Evolutionary conservation across 2,113 vertebrate genomes (phyloP), one percentile per base, ranked within the genome.

Genomic region (Hemichromis elongatus): DNA sequence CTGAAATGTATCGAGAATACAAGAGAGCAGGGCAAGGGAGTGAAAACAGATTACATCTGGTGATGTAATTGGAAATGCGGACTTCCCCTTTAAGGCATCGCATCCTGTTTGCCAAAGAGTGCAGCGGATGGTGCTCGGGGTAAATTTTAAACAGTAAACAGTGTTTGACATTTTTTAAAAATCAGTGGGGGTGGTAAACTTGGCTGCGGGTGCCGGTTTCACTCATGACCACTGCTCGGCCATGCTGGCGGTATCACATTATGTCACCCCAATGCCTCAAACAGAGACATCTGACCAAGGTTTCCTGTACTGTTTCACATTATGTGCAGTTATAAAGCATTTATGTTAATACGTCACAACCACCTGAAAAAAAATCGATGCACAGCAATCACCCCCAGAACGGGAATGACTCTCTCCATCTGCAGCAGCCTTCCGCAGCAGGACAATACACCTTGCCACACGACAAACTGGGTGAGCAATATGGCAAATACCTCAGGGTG

Each of bases 61-160:
- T 83, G 56, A 83, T 83, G 61, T 77, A 42, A 84, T 12, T 52
- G 77, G 77, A 81, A 75, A 63, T 13, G 33, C 2, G 2, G 77
- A 70, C 81, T 87, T 90, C 79, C 70, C 45, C 75, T 82, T 61
- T 52, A 77, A 80, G 70, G 56, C 70, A 52, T 79, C 26, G 52
- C 83, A 84, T 93, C 89, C 85, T 77, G 81, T 84, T 84, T 77
- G 81, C 37, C 50, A 10, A n/a, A 9, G 52, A 87, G 52, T 37
- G 4, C 16, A 79, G 33, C 8, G 28, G 54, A 63, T 18, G 33
- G 57, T 1, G 28, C 28, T 59, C 5, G 24, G 28, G 26, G 2
- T 19, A 55, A 55, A 28, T 21, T 21, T 45, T 79, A 26, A 57
- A 83, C 84, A 85, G 35, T 52, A 54, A 73, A 37, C 40, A n/a